Evolutionary conservation across 2,113 vertebrate species (phyloP).

Genomic region (Dasyurus viverrinus): DNA sequence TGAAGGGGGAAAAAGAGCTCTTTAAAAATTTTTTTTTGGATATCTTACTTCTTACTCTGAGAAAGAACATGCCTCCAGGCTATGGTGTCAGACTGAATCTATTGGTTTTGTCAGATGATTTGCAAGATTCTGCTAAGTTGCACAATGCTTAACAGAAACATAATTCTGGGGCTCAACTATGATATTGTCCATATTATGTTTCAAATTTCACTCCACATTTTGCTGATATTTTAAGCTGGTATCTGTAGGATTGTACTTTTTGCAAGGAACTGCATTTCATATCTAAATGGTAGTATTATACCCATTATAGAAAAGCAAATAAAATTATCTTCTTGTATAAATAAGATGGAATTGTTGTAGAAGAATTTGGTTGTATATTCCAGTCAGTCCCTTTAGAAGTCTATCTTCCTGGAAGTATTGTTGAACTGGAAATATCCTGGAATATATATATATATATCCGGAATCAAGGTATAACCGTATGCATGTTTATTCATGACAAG

Average conservation of each 20-base stretch:
- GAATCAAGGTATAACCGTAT: not conserved
- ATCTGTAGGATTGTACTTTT: slow-evolving; percentile 5
- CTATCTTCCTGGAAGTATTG: not conserved
- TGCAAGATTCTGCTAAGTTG: slow-evolving; percentile 65
- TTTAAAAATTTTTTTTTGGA: slow-evolving; percentile 6
- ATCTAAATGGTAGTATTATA: not conserved
- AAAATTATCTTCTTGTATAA: slow-evolving; percentile 11
- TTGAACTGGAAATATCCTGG: not conserved
- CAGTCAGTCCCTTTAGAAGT: not conserved
- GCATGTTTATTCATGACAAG: not conserved
- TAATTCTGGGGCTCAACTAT: slow-evolving; percentile 57
- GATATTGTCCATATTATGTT: slow-evolving; percentile 47
- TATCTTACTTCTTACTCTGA: slow-evolving; percentile 58
- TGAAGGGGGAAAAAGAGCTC: slow-evolving; percentile 11
- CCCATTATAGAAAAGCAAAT: not conserved
- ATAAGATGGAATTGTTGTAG: not conserved
- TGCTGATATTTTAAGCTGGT: slow-evolving; percentile 17
- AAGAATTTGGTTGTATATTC: not conserved
- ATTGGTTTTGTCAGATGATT: slow-evolving; percentile 67
- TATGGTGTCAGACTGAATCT: slow-evolving; percentile 56
- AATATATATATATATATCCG: too few relatives aligned
- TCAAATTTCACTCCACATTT: not conserved
- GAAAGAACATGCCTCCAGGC: slow-evolving; percentile 51
- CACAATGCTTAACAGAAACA: slow-evolving; percentile 58
- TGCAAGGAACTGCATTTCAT: slow-evolving; percentile 26